These are phyloP conservation scores for Onthophagus sagittarius DNA, from an alignment of 2,888 invertebrate genomes.

Conservation along the genomic window DNA sequence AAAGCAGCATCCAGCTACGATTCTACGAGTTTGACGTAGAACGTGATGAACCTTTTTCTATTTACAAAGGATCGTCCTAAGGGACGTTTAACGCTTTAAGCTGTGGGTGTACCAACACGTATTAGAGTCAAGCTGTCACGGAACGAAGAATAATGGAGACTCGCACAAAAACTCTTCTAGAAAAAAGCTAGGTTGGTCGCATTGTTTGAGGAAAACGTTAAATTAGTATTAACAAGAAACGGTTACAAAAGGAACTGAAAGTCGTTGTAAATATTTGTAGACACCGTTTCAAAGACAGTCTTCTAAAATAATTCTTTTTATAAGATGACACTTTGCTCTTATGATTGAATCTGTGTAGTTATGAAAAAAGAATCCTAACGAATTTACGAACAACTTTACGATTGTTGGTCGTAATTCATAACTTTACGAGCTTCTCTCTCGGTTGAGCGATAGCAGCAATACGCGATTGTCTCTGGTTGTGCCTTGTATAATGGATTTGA, in stretches of 20 bases:
- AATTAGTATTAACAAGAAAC: not conserved
- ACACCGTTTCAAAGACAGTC: not conserved
- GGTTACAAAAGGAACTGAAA: not conserved
- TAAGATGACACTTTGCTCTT: not conserved
- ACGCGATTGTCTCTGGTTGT: conserved; percentile 27
- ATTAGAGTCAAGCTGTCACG: not conserved
- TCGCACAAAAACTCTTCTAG: not conserved
- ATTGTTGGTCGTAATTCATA: conserved; percentile 22
- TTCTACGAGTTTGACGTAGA: not conserved
- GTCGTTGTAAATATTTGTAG: not conserved
- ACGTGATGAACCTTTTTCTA: not conserved
- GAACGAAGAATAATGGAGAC: not conserved
- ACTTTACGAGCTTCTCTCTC: conserved; percentile 26
- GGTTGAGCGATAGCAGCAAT: conserved; percentile 27
- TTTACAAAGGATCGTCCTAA: not conserved
- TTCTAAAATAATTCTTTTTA: too few relatives aligned
- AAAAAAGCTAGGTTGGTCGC: not conserved
- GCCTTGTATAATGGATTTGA: not conserved
- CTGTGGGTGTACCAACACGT: not conserved
- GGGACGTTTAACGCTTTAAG: not conserved
- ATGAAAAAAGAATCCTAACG: not conserved
- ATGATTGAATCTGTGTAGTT: not conserved
- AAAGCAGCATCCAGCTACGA: not conserved
- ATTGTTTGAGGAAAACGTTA: not conserved
- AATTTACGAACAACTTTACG: conserved; percentile 20